Evolutionary conservation across 2,113 vertebrate genomes (phyloP), one percentile per base, ranked within the genome.

Genomic region (Salvator merianae): DNA sequence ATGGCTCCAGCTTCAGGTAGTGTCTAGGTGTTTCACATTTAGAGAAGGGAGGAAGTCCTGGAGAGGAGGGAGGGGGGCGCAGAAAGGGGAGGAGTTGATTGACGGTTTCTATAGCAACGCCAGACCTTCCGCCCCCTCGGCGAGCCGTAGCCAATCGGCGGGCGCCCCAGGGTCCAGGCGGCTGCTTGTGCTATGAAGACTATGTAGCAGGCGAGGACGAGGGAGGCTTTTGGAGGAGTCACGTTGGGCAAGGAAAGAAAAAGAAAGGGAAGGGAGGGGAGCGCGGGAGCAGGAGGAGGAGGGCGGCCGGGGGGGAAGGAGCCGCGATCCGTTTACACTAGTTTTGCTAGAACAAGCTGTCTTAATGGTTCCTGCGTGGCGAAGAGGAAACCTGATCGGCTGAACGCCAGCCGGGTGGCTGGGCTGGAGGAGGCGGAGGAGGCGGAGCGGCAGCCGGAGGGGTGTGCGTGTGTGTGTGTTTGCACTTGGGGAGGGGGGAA

Each of bases 351-450:
- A 97, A 75, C 97, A 97, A 96, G 97, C 98, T 95, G 97, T 97
- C 97, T 96, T 93, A 97, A 98, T 98, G 97, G 97, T 96, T 94
- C 95, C 96, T 96, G 97, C 97, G 98, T 97, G 98, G 97, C 97
- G 95, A 96, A 94, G 94, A 95, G 96, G 98, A 98, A 99, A 99
- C 97, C 97, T 97, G 98, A 99, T 99, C 98, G 96, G 95, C 96
- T 95, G 14, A 93, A 95, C 96, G 95, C 94, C 95, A 94, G 96
- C 94, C 94, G 94, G 80, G 80, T 72, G 80, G 80, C 80, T 68
- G 70, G 40, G 55, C 70, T 14, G 95, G 94, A 96, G 95, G 95
- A 90, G 96, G 95, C 97, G 97, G 96, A 96, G 96, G 96, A 97
- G 97, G 94, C 89, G 92, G 92, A 91, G 90, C 83, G 89, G 87